Evolutionary conservation across 2,113 vertebrate genomes (phyloP).

Genomic region (Platysteira castanea): DNA sequence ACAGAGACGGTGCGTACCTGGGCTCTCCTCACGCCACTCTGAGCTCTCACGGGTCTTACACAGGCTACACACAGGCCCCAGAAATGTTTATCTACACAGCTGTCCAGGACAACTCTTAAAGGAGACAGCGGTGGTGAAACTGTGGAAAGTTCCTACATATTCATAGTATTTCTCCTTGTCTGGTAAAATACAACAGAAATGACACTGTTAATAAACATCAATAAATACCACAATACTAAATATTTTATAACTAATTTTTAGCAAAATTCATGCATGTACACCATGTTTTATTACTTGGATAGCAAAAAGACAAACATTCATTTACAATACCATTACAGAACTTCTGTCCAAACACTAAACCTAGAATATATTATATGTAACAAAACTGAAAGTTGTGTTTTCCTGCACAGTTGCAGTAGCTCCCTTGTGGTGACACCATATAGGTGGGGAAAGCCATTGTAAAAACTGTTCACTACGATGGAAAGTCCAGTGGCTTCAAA

Average conservation of each 20-base stretch:
- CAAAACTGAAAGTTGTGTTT: background rate
- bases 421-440: background rate
- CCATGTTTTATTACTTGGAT: background rate
- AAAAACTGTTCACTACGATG: background rate
- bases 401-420: background rate
- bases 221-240: background rate
- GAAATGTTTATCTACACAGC: accelerated
- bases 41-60: accelerated
- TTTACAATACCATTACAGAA: background rate
- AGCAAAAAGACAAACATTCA: background rate
- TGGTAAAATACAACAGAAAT: background rate
- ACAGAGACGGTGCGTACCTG: conserved; percentile 86
- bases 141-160: background rate
- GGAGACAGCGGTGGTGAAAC: background rate
- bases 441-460: background rate
- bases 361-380: background rate
- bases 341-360: background rate
- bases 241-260: background rate
- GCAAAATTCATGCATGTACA: background rate
- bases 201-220: background rate
- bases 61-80: background rate
- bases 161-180: background rate
- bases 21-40: background rate
- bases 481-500: background rate
- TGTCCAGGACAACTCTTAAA: background rate